A percentile compares a stretch with the other conserved stretches of the same genome.
Evolutionary conservation across 2,113 vertebrate genomes (phyloP).

Genomic region (Chlamydotis undulata): DNA sequence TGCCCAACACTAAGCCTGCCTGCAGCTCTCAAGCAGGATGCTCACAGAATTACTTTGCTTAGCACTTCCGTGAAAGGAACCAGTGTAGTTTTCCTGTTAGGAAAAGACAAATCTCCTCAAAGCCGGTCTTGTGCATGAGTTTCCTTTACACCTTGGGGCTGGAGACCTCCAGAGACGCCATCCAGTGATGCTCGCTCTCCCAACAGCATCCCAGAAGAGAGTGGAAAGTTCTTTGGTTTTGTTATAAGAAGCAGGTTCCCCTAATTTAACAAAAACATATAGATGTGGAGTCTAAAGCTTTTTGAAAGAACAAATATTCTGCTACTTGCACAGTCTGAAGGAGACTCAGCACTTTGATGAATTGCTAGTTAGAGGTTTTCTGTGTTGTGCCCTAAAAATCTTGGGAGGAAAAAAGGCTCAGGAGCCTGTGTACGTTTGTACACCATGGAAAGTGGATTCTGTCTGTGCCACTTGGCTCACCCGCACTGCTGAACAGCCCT

Average conservation of each 20-base stretch:
- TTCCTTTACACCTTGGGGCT: not conserved
- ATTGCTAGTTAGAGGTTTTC: not conserved
- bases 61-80: not conserved
- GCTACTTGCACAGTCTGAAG: not conserved
- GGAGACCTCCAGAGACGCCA: not conserved
- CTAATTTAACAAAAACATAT: not conserved
- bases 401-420: not conserved
- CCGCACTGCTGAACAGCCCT: not conserved
- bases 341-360: not conserved
- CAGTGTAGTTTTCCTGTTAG: not conserved
- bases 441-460: not conserved
- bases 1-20: not conserved
- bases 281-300: not conserved
- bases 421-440: accelerated
- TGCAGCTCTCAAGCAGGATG: not conserved
- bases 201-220: not conserved
- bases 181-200: not conserved
- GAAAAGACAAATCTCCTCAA: not conserved
- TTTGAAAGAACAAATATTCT: not conserved
- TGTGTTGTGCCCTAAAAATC: not conserved
- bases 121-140: not conserved
- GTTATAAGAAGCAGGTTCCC: not conserved
- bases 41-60: not conserved
- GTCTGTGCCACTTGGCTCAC: not conserved
- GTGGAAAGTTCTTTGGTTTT: not conserved